phyloP scores from a whole-genome alignment of 2,113 vertebrate genomes.

The Gavialis gangeticus region DNA sequence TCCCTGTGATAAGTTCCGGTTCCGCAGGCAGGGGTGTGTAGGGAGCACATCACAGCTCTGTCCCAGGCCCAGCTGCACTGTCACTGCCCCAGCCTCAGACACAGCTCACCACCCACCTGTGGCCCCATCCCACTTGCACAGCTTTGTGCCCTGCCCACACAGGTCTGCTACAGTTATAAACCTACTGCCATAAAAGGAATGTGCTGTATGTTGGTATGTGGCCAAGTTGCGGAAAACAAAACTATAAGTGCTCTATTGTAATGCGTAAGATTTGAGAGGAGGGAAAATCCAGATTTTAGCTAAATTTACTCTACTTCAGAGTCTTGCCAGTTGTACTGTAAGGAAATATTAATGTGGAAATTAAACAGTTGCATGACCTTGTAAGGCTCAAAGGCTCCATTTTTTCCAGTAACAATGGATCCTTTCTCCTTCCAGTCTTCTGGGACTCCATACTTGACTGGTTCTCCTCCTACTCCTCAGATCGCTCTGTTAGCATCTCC shows the following conservation, averaged over 20 bases:
- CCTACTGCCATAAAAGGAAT: constrained; percentile 53
- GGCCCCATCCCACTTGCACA: too few species aligned
- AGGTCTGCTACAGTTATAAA: constrained; percentile 4
- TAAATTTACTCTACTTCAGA: constrained; percentile 5
- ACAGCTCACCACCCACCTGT: too few species aligned
- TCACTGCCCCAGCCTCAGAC: too few species aligned
- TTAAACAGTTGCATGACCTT: background rate
- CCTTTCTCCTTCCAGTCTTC: background rate
- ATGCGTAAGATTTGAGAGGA: background rate
- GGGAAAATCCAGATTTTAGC: background rate
- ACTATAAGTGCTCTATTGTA: constrained; percentile 1
- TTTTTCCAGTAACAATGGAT: background rate
- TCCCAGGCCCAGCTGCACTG: too few species aligned
- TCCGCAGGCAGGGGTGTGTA: too few species aligned
- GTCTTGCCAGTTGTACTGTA: background rate
- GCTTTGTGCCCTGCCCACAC: too few species aligned
- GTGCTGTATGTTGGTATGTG: constrained; percentile 16
- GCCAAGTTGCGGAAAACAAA: constrained; percentile 27
- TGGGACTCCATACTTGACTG: background rate
- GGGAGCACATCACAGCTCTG: too few species aligned
- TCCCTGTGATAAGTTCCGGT: too few species aligned
- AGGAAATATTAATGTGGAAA: background rate
- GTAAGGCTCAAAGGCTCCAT: background rate
- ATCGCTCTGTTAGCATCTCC: background rate
- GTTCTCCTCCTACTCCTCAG: background rate